A percentile compares a stretch with the other conserved stretches of the same genome.
Conservation (phyloP, 2,797 vertebrate genomes). For the Pseudochaenichthys georgianus region DNA sequence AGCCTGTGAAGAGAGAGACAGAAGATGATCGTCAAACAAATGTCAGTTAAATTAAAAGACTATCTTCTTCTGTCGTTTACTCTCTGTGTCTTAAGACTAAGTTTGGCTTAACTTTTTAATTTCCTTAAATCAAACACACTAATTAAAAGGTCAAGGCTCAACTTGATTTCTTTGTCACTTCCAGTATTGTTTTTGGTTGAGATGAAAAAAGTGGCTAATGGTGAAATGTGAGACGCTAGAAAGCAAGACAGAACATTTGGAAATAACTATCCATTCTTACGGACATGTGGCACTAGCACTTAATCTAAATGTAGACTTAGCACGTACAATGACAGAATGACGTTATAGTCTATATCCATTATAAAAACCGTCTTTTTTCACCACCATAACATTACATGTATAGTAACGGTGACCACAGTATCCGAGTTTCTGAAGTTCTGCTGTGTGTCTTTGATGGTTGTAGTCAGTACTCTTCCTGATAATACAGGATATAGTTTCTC, state of each 20-base stretch:
- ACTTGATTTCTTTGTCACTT: neutral
- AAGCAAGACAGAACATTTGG: neutral
- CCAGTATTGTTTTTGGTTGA: neutral
- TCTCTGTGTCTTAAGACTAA: conserved; percentile 1
- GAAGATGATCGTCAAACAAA: conserved; percentile 32
- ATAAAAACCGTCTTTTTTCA: too few relatives aligned
- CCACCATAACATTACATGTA: too few relatives aligned
- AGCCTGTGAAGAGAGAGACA: conserved; percentile 13
- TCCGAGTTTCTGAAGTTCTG: neutral
- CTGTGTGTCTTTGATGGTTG: neutral
- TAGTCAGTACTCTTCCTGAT: neutral
- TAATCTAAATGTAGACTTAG: neutral
- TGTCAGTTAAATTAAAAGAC: conserved; percentile 15
- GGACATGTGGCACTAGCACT: too few relatives aligned
- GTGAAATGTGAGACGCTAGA: neutral
- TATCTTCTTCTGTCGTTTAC: neutral
- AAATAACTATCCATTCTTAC: neutral
- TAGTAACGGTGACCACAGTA: neutral
- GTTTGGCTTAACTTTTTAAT: neutral
- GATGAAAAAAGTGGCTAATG: neutral
- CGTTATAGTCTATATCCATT: too few relatives aligned
- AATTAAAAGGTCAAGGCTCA: neutral
- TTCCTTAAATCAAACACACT: neutral
- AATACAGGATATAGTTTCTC: neutral
- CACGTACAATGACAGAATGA: neutral